A percentile compares a stretch with the other conserved stretches of the same genome.
Conservation (phyloP, 2,888 invertebrate genomes). For the Ganaspis brasiliensis region DNA sequence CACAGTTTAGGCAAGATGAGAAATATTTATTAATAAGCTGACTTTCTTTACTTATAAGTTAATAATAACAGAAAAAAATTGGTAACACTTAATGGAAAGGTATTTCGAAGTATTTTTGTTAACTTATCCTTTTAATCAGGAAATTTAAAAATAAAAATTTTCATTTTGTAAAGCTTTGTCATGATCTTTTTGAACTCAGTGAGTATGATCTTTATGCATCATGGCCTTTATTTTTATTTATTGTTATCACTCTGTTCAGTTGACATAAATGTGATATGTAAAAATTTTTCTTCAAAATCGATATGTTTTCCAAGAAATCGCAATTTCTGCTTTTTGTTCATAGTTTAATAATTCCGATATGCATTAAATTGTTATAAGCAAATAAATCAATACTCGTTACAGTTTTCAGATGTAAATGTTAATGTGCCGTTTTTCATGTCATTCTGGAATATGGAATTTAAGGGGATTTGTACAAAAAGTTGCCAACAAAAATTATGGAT, state of each 20-base stretch:
- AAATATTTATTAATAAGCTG: not conserved
- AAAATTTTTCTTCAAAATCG: not conserved
- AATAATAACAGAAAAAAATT: too few relatives aligned
- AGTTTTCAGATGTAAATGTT: not conserved
- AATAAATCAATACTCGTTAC: not conserved
- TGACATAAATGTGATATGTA: not conserved
- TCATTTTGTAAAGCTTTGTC: too few relatives aligned
- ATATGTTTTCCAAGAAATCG: not conserved
- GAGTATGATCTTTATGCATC: too few relatives aligned
- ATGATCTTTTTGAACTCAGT: too few relatives aligned
- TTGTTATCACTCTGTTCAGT: not conserved
- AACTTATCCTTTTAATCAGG: too few relatives aligned
- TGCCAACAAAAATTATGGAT: slow-evolving; percentile 12
- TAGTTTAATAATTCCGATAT: not conserved
- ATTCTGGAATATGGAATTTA: not conserved
- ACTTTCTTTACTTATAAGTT: not conserved
- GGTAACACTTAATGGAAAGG: too few relatives aligned
- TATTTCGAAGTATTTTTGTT: too few relatives aligned
- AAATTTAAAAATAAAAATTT: too few relatives aligned
- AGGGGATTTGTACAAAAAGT: slow-evolving; percentile 36
- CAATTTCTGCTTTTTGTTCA: not conserved
- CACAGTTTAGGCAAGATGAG: slow-evolving; percentile 26
- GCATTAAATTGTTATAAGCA: not conserved
- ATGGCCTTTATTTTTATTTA: not conserved
- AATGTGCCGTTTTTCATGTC: too few relatives aligned